Evolutionary conservation across 2,888 invertebrate genomes (phyloP).

Genomic region (Rotaria sp.): DNA sequence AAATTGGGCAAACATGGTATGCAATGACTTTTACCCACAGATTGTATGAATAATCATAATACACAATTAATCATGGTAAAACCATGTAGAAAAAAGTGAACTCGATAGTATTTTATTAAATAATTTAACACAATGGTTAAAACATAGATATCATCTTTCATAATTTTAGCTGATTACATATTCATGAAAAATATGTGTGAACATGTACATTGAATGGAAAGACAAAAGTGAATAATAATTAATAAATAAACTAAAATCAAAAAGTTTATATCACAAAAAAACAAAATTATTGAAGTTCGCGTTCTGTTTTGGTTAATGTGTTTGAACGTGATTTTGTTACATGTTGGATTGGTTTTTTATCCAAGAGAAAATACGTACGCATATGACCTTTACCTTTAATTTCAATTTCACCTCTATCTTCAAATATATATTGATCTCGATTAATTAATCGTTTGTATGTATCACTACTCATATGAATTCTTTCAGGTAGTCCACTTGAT

Average conservation of each 20-base stretch:
- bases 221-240: not conserved
- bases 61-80: too few relatives aligned
- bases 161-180: not conserved
- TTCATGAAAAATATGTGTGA: not conserved
- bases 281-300: not conserved
- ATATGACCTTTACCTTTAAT: conserved; percentile 73
- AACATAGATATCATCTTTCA: not conserved
- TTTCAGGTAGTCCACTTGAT: conserved; percentile 65
- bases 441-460: conserved; percentile 52
- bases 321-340: not conserved
- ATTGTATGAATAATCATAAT: too few relatives aligned
- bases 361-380: conserved; percentile 76
- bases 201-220: not conserved
- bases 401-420: conserved; percentile 76
- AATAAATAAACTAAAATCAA: not conserved
- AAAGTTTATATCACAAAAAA: not conserved
- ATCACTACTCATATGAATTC: not conserved
- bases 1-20: too few relatives aligned
- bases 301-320: not conserved
- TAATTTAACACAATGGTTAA: not conserved
- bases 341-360: not conserved
- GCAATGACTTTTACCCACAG: too few relatives aligned
- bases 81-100: too few relatives aligned
- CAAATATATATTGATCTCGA: conserved; percentile 74
- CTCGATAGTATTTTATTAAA: not conserved